Evolutionary conservation across 2,888 invertebrate genomes (phyloP).

Genomic region (Leptarthrus brevirostris): DNA sequence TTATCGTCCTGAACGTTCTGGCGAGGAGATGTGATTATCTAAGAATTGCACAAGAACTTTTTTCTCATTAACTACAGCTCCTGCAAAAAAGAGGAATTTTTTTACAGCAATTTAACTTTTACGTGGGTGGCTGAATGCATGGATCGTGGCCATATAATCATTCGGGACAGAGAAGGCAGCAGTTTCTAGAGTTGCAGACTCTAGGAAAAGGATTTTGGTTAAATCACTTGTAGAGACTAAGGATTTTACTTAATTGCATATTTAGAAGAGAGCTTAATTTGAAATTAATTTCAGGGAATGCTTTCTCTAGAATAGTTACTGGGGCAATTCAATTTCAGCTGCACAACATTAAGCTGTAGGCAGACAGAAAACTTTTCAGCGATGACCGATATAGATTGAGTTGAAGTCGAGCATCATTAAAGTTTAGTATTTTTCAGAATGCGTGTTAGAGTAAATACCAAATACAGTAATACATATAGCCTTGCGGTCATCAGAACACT

Average conservation of each 20-base stretch:
- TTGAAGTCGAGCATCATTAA: too few species aligned
- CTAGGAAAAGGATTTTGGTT: not conserved
- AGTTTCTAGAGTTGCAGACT: not conserved
- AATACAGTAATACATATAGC: too few species aligned
- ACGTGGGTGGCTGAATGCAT: not conserved
- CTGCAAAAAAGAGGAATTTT: not conserved
- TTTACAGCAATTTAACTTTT: not conserved
- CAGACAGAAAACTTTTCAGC: too few species aligned
- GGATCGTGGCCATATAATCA: not conserved
- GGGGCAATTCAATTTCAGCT: not conserved
- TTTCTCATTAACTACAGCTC: constrained; percentile 26
- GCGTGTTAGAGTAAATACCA: too few species aligned
- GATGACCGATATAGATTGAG: too few species aligned
- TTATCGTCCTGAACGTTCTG: constrained; percentile 20
- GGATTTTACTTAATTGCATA: not conserved
- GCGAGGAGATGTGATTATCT: constrained; percentile 37
- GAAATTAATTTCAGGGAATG: not conserved
- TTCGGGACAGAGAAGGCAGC: not conserved
- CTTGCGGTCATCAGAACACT: too few species aligned
- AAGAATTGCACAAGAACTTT: constrained; percentile 34
- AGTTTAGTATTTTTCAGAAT: too few species aligned
- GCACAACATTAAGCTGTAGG: too few species aligned
- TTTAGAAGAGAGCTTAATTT: not conserved
- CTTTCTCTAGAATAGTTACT: not conserved
- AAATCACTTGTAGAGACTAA: not conserved